These are phyloP conservation scores for Intellagama lesueurii DNA, from an alignment of 2,797 vertebrate species.

Conservation along the genomic window DNA sequence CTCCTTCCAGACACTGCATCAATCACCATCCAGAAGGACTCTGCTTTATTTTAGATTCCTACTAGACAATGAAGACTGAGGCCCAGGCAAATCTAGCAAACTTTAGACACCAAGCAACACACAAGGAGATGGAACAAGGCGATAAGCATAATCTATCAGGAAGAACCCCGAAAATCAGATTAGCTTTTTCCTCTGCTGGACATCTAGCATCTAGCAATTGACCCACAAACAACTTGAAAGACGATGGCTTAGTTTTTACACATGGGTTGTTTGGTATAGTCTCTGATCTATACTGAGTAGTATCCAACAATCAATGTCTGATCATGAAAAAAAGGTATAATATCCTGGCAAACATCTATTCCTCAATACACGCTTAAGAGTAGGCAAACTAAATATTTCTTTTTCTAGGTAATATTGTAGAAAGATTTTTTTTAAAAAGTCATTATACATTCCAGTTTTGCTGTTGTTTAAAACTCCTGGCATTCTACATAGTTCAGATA, in stretches of 20 bases:
- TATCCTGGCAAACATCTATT: constrained; percentile 34
- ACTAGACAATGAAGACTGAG: no score
- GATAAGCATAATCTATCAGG: no score
- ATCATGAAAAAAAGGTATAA: constrained; percentile 21
- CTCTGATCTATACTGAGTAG: not conserved
- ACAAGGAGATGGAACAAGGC: no score
- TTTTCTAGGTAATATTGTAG: constrained; percentile 35
- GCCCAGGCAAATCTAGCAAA: no score
- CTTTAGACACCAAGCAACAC: no score
- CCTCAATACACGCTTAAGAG: constrained; percentile 20
- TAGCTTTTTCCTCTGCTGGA: not conserved
- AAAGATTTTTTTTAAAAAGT: constrained; percentile 13
- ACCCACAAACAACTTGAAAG: constrained; percentile 5
- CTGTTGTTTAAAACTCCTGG: constrained; percentile 17
- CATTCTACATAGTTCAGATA: not conserved
- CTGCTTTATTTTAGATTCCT: no score
- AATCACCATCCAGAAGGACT: no score
- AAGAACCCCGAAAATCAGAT: no score
- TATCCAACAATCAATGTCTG: constrained; percentile 20
- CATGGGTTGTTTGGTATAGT: not conserved
- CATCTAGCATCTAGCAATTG: not conserved
- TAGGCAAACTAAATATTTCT: constrained; percentile 24
- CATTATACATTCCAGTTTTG: not conserved
- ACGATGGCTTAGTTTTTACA: not conserved
- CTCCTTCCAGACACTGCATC: no score